A percentile compares a stretch with the other conserved stretches of the same genome.
These are phyloP conservation scores for Oligia latruncula DNA, from an alignment of 2,888 invertebrate species.

Conservation along the genomic window DNA sequence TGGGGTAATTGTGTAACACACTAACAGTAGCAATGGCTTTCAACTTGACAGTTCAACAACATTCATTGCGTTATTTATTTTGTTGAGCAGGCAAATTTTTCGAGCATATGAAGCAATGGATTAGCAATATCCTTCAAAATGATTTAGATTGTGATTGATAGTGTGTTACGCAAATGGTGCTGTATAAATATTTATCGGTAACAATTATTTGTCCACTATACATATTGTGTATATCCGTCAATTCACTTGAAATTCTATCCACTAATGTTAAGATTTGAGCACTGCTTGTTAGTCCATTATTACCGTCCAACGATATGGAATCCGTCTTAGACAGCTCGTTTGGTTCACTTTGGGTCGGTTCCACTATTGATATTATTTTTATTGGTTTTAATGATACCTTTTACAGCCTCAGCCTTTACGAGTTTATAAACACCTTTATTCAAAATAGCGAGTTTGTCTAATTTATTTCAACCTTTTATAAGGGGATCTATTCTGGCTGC, in stretches of 20 bases:
- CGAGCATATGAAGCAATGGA: background rate
- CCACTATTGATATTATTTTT: background rate
- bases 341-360: slow-evolving; percentile 44
- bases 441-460: background rate
- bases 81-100: background rate
- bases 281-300: slow-evolving; percentile 79
- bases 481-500: background rate
- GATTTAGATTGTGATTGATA: background rate
- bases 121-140: no score
- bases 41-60: background rate
- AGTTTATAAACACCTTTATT: background rate
- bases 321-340: slow-evolving; percentile 80
- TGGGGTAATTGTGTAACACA: background rate
- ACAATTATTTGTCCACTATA: slow-evolving; percentile 1
- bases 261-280: slow-evolving; percentile 68
- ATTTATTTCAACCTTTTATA: background rate
- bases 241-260: slow-evolving; percentile 53
- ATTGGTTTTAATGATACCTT: background rate
- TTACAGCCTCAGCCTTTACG: background rate
- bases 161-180: background rate
- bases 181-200: background rate
- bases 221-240: slow-evolving; percentile 54
- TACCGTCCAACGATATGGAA: slow-evolving; percentile 81
- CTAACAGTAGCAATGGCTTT: background rate
- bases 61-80: background rate